A percentile compares a stretch with the other conserved stretches of the same genome.
Evolutionary conservation across 23 tunicate species (phyloP).

Genomic region (Ascidia mentula): DNA sequence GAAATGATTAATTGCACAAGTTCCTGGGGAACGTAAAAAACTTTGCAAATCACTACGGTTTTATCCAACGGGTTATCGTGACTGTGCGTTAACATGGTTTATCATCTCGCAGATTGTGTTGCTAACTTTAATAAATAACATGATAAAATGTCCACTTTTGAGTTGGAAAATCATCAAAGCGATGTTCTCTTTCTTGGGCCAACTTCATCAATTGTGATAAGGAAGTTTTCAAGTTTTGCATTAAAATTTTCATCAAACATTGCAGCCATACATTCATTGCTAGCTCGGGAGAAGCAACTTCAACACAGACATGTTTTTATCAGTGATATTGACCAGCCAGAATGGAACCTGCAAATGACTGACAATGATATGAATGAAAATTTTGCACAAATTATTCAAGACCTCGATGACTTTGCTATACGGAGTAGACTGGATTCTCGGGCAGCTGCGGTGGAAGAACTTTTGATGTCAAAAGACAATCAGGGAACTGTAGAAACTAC

Average conservation of each 20-base stretch:
- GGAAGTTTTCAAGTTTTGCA: slow-evolving; percentile 23
- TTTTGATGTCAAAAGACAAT: slow-evolving; percentile 23
- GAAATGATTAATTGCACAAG: too few relatives aligned
- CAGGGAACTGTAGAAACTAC: too few relatives aligned
- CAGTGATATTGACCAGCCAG: background rate
- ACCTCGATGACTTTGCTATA: slow-evolving; percentile 28
- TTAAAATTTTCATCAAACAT: slow-evolving; percentile 21
- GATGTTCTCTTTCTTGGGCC: background rate
- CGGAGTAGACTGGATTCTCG: slow-evolving; percentile 25
- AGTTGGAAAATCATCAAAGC: background rate
- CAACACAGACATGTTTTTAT: background rate
- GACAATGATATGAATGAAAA: background rate
- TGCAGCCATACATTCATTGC: slow-evolving; percentile 25
- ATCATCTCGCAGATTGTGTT: too few relatives aligned
- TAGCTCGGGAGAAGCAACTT: background rate
- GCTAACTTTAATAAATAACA: too few relatives aligned
- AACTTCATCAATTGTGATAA: background rate
- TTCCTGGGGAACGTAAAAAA: too few relatives aligned
- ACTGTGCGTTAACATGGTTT: background rate
- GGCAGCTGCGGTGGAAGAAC: slow-evolving; percentile 47
- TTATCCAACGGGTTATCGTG: too few relatives aligned
- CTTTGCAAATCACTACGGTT: too few relatives aligned
- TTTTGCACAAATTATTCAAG: background rate
- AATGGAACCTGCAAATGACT: background rate
- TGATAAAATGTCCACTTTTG: background rate